Base-by-base conservation (phyloP, 30 jellyfish, hydroid and myxozoan species). In the Rhopilema esculentum region DNA sequence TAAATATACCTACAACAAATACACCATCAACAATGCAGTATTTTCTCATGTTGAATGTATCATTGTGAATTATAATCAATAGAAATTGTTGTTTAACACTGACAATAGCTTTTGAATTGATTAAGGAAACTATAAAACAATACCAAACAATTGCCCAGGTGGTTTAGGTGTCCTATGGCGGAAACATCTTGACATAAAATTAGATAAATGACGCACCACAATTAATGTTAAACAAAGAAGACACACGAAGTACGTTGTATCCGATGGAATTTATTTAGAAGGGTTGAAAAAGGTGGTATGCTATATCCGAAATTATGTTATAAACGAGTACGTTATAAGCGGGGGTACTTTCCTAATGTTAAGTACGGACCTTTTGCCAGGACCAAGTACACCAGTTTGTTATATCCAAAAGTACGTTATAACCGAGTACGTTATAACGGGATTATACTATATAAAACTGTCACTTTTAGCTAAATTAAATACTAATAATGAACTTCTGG, bases 401-500 rank as follows among this genome's bases (percentile, higher is more conserved):
- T 75, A 75, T 75, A 28, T 75, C 86, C 82, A 76, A 75, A 75
- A 50, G 82, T 75, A 75, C 72, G 82, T 22, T 22, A 31, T 75
- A 75, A 24, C 16, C 74, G 0, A 75, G 72, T 75, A 75, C 15
- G 74, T 75, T 24, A 75, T 75, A 75, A 0, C 0, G 86, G 24
- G 81, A 0, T 75, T 49, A 75, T 49, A 75, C 86, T 75, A 6
- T 75, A 72, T 72, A n/a, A n/a, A n/a, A n/a, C n/a, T n/a, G n/a
- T n/a, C n/a, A n/a, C n/a, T n/a, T n/a, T n/a, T n/a, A n/a, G n/a
- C n/a, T n/a, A n/a, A n/a, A n/a, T n/a, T n/a, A n/a, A n/a, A n/a
- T n/a, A n/a, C n/a, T n/a, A n/a, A n/a, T n/a, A n/a, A n/a, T n/a
- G n/a, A n/a, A n/a, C n/a, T n/a, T n/a, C n/a, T n/a, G n/a, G n/a